Evolutionary conservation across 2,113 vertebrate genomes (phyloP).

Genomic region (Tragulus kanchil): DNA sequence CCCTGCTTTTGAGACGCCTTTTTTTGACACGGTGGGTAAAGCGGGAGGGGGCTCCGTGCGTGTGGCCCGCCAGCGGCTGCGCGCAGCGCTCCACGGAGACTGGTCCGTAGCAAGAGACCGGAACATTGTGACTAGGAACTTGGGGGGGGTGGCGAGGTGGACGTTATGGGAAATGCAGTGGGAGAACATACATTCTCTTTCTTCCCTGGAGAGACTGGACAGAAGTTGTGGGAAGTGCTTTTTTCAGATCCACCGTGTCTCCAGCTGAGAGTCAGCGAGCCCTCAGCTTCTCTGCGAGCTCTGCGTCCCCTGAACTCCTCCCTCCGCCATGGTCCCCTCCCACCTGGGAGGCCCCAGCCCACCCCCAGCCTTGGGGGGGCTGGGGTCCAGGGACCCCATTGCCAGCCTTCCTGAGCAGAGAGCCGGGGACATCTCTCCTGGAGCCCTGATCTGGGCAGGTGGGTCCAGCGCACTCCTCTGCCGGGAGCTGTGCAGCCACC

Average conservation of each 20-base stretch:
- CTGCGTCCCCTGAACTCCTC: not conserved
- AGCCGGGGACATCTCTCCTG: not conserved
- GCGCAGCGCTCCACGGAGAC: not conserved
- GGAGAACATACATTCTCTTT: not conserved
- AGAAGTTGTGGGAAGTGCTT: not conserved
- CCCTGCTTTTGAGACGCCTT: not conserved
- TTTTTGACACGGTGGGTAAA: not conserved
- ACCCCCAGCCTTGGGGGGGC: not conserved
- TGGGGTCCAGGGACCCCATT: not conserved
- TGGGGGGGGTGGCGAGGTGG: not conserved
- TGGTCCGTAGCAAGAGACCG: slow-evolving; percentile 16
- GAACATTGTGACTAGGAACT: slow-evolving; percentile 46
- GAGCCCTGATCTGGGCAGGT: not conserved
- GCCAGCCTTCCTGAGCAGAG: not conserved
- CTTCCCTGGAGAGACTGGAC: not conserved
- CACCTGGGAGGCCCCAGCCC: not conserved
- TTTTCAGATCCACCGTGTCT: not conserved
- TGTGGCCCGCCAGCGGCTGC: not conserved
- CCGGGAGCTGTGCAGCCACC: not conserved
- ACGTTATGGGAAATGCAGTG: not conserved
- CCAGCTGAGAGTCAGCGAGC: not conserved
- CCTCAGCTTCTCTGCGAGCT: not conserved
- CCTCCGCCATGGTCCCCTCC: not conserved
- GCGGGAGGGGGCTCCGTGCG: not conserved
- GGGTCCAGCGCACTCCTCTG: not conserved